Conservation (phyloP, 2,888 invertebrate species). For the Amblyteles armatorius region DNA sequence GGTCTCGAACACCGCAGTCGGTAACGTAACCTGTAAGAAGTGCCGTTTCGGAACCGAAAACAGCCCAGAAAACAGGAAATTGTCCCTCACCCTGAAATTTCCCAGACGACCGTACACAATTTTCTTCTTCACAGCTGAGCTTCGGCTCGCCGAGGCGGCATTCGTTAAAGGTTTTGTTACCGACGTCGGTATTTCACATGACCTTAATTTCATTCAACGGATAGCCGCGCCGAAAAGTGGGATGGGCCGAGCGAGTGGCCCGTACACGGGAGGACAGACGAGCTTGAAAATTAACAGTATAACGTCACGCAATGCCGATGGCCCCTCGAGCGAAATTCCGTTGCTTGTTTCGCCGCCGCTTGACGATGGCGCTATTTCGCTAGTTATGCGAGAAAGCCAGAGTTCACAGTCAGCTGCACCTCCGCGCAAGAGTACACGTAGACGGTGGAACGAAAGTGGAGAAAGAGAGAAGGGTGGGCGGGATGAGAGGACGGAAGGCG, state of each 20-base stretch:
- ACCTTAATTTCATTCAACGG: neutral
- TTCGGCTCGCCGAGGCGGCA: neutral
- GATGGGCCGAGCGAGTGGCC: neutral
- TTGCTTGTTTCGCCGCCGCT: constrained; percentile 51
- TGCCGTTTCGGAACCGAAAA: neutral
- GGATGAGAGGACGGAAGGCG: constrained; percentile 38
- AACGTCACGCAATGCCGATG: constrained; percentile 36
- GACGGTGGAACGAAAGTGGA: constrained; percentile 43
- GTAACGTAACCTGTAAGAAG: no score
- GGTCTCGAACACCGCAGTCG: no score
- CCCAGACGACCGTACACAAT: neutral
- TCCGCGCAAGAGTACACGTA: constrained; percentile 17
- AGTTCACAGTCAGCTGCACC: constrained; percentile 10
- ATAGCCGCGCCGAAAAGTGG: neutral
- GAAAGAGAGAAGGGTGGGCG: constrained; percentile 34
- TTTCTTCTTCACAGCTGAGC: neutral
- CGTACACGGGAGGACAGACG: neutral
- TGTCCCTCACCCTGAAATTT: neutral
- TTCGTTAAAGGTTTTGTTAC: neutral
- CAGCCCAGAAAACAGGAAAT: neutral
- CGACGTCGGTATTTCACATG: neutral
- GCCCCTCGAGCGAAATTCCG: constrained; percentile 51
- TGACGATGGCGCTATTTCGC: constrained; percentile 51
- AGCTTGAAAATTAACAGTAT: constrained; percentile 21
- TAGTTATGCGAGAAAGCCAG: constrained; percentile 52